Conservation (phyloP, 2,888 invertebrate genomes). For the Polyommatus iphigenia region DNA sequence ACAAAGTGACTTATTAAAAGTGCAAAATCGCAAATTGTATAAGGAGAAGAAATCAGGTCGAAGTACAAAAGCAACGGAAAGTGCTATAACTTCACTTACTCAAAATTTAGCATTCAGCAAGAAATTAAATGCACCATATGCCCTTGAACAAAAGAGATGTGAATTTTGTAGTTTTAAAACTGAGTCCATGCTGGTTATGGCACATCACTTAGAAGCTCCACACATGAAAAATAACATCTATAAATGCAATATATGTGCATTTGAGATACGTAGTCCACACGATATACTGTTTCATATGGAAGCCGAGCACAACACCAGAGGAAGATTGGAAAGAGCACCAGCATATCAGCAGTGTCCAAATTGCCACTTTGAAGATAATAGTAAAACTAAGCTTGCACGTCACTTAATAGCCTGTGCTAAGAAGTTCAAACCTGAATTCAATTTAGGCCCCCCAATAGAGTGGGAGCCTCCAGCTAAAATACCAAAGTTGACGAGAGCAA, state of each 20-base stretch:
- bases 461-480: slow-evolving; percentile 98
- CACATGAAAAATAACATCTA: slow-evolving; percentile 94
- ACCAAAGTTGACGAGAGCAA: slow-evolving; percentile 82
- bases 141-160: slow-evolving; percentile 89
- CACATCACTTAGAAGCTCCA: slow-evolving; percentile 94
- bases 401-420: slow-evolving; percentile 95
- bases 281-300: slow-evolving; percentile 97
- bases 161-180: slow-evolving; percentile 96
- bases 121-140: slow-evolving; percentile 92
- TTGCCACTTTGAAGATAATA: slow-evolving; percentile 97
- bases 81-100: slow-evolving; percentile 91
- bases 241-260: slow-evolving; percentile 92
- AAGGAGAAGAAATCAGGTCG: slow-evolving; percentile 83
- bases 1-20: slow-evolving; percentile 92
- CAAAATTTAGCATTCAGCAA: slow-evolving; percentile 93
- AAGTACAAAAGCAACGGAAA: slow-evolving; percentile 86
- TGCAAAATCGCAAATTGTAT: slow-evolving; percentile 92
- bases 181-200: slow-evolving; percentile 92
- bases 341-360: slow-evolving; percentile 96
- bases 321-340: slow-evolving; percentile 92
- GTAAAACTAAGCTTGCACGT: slow-evolving; percentile 93
- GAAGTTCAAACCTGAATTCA: slow-evolving; percentile 93
- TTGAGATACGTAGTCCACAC: slow-evolving; percentile 92
- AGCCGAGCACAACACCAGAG: slow-evolving; percentile 93
- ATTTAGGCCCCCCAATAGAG: slow-evolving; percentile 92